Evolutionary conservation across 2,888 invertebrate genomes (phyloP), one percentile per base, ranked within the genome.

Genomic region (Hirtodrosophila alboralis): DNA sequence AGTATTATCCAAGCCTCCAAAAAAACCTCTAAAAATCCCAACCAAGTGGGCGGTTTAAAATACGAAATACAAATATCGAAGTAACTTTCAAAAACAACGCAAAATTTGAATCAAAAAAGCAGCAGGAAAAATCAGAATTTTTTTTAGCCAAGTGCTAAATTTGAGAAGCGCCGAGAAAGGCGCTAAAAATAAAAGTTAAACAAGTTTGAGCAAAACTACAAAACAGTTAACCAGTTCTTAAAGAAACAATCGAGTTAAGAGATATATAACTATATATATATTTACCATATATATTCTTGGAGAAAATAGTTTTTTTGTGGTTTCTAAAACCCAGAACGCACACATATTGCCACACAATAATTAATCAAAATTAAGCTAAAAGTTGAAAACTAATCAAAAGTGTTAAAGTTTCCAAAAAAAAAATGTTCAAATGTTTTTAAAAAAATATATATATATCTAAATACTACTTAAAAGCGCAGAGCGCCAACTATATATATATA

Each of bases 1-100:
- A 38, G 33, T 12, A 23, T 21, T 23, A 23, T 23, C 58, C 68
- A 53, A n/a, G n/a, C 53, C 30, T 40, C 67, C 48, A 8, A 62
- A 4, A 5, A 8, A 23, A 36, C 59, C 83, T n/a, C n/a, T n/a
- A n/a, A n/a, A 41, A 13, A 54, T 62, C 59, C 70, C 47, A n/a
- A 27, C 73, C 84, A 62, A 75, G 75, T 75, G 75, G 76, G 76
- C 75, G 75, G 75, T 75, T 75, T 71, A 66, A 40, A 51, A 66
- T 48, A 68, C 58, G 52, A 53, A 43, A 53, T 44, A 41, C n/a
- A 53, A n/a, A 60, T 56, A 85, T 85, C 69, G 79, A 81, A 53
- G 63, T 37, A 66, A 84, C 45, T 81, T 84, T 84, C 79, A 79
- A 85, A 84, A 81, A 65, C 48, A 56, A 72, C 56, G 34, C 44